Evolutionary conservation across 2,888 invertebrate species (phyloP).

Genomic region (Trimorus sp.): DNA sequence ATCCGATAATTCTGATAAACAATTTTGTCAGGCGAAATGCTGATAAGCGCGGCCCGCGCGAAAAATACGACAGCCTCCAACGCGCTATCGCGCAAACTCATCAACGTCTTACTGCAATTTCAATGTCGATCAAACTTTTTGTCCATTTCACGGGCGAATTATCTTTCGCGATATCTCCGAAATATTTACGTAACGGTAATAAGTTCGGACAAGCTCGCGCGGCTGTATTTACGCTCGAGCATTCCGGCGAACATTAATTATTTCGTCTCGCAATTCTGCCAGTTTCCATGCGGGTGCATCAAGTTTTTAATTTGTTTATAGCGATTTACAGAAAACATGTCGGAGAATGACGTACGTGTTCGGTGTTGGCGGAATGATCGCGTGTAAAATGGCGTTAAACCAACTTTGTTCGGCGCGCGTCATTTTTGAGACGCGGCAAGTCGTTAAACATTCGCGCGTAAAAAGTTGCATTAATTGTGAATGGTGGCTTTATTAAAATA

Average conservation of each 20-base stretch:
- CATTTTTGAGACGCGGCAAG: not conserved
- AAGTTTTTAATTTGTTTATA: too few species aligned
- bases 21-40: slow-evolving; percentile 30
- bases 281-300: too few species aligned
- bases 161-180: slow-evolving; percentile 11
- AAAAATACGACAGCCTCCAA: slow-evolving; percentile 13
- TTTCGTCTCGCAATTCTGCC: too few species aligned
- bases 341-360: too few species aligned
- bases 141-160: slow-evolving; percentile 3
- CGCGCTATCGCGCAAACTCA: slow-evolving; percentile 32
- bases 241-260: too few species aligned
- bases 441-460: slow-evolving; percentile 12
- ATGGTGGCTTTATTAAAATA: not conserved
- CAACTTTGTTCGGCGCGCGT: too few species aligned
- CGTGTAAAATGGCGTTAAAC: too few species aligned
- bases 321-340: too few species aligned
- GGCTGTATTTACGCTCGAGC: too few species aligned
- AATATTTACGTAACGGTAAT: not conserved
- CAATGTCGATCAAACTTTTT: slow-evolving; percentile 16
- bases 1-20: slow-evolving; percentile 49
- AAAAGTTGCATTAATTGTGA: slow-evolving; percentile 12
- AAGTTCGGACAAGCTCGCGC: too few species aligned
- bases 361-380: too few species aligned
- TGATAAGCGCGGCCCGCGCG: slow-evolving; percentile 21
- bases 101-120: slow-evolving; percentile 34